Conservation (phyloP, 2,888 invertebrate species). For the Unio delphinus region DNA sequence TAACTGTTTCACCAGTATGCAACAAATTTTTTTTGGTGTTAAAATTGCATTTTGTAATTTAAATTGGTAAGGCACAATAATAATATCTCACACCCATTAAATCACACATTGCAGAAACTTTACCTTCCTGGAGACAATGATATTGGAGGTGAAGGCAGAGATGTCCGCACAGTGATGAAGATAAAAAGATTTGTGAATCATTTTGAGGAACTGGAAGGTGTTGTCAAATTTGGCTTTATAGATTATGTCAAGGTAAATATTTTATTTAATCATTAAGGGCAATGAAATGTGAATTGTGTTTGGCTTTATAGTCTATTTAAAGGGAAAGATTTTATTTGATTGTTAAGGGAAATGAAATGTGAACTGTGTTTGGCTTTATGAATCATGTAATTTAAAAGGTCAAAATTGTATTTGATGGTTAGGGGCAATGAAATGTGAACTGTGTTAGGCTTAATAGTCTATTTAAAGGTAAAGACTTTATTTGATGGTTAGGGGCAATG, state of each 20-base stretch:
- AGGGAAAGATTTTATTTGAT: neutral
- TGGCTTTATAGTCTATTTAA: too few relatives aligned
- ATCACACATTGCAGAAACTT: slow-evolving; percentile 72
- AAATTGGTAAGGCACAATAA: neutral
- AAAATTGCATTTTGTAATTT: neutral
- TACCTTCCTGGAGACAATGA: slow-evolving; percentile 98
- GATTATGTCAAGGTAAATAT: slow-evolving; percentile 71
- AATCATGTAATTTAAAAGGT: slow-evolving; percentile 19
- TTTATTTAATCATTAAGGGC: neutral
- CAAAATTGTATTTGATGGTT: too few relatives aligned
- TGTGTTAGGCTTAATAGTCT: too few relatives aligned
- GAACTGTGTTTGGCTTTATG: neutral
- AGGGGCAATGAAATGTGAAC: too few relatives aligned
- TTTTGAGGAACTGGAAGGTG: slow-evolving; percentile 80
- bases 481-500: too few relatives aligned
- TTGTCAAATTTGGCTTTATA: slow-evolving; percentile 70
- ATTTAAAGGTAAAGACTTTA: neutral
- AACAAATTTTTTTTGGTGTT: neutral
- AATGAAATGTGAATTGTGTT: neutral
- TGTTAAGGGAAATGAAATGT: too few relatives aligned
- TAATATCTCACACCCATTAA: neutral
- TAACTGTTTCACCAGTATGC: too few relatives aligned
- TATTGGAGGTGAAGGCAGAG: slow-evolving; percentile 88
- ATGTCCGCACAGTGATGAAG: slow-evolving; percentile 74
- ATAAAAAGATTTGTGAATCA: slow-evolving; percentile 81